Base-by-base conservation (phyloP, 92 coral and sea anemone genomes). In the Bergia sp. region DNA sequence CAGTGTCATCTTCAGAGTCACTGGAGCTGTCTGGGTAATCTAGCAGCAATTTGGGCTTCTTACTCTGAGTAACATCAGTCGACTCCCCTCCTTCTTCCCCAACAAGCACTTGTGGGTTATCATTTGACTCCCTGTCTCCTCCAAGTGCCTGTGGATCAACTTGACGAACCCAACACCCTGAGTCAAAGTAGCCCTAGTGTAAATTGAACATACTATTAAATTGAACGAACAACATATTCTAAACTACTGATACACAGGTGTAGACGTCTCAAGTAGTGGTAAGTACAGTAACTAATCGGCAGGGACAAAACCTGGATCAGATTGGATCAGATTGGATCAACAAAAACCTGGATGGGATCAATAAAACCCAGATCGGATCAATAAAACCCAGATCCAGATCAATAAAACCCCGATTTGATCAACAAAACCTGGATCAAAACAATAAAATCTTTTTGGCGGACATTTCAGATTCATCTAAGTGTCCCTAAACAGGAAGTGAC, bases 121-220 rank as follows among this genome's bases (percentile, higher is more conserved):
- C 91, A 18, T 3, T 18, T 18, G 69, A 20, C 13, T 40, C 49
- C 12, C 82, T 81, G 5, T 58, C 43, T 6, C 71, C 42, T 7
- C 29, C 90, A 21, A 37, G 75, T 39, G 86, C 29, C 42, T 75
- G 90, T 49, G 76, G 86, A 81, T 85, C 91, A 45, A 92, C 90
- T 80, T 96, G 98, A 18, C 99, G 93, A 39, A 97, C 98, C 98
- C 98, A 97, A 67, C 99, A 97, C 4, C 99, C 99, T 4, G 90
- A 69, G 73, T 93, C 92, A 81, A 97, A 97, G 89, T 92, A 97
- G 9, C 96, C 99, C 99, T 95, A 37, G 36, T 12, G 72, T 80
- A 49, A 37, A 77, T 23, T 0, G 20, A 61, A 13, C 7, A 23
- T 61, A 18, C 16, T 20, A 20, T 61, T 61, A 61, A 47, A 47